These are phyloP conservation scores for Spea multiplicata DNA, from an alignment of 2,113 vertebrate species.

Conservation along the genomic window DNA sequence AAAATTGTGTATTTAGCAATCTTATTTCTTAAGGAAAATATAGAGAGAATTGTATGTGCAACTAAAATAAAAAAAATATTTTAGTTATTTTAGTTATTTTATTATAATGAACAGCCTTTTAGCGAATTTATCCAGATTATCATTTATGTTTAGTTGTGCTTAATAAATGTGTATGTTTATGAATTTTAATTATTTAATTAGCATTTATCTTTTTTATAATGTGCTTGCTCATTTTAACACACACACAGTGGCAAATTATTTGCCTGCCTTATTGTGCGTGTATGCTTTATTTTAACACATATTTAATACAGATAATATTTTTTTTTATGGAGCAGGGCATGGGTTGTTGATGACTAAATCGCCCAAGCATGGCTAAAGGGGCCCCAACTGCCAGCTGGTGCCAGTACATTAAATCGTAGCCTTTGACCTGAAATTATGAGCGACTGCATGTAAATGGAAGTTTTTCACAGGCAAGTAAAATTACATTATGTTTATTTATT, in stretches of 20 bases:
- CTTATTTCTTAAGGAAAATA: too few relatives aligned
- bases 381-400: conserved; percentile 91
- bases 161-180: neutral
- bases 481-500: conserved; percentile 97
- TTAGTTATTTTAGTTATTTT: too few relatives aligned
- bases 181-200: neutral
- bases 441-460: conserved; percentile 94
- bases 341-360: conserved; percentile 97
- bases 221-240: conserved; percentile 63
- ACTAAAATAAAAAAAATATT: too few relatives aligned
- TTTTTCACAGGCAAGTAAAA: conserved; percentile 97
- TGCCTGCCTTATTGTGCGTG: conserved; percentile 90
- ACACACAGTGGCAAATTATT: conserved; percentile 77
- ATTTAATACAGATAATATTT: conserved; percentile 90
- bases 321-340: conserved; percentile 94
- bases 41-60: too few relatives aligned
- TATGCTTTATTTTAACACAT: conserved; percentile 88
- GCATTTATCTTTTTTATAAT: neutral
- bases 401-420: conserved; percentile 95
- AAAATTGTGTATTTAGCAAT: too few relatives aligned
- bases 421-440: conserved; percentile 95
- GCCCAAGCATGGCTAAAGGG: conserved; percentile 98
- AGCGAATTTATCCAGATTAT: too few relatives aligned
- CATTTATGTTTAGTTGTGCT: too few relatives aligned
- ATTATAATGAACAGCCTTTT: too few relatives aligned